Percentiles rank a stretch among this genome's conserved stretches.
These are phyloP conservation scores for Trachymyrmex cornetzi DNA, from an alignment of 1,140 invertebrate species.

Conservation along the genomic window DNA sequence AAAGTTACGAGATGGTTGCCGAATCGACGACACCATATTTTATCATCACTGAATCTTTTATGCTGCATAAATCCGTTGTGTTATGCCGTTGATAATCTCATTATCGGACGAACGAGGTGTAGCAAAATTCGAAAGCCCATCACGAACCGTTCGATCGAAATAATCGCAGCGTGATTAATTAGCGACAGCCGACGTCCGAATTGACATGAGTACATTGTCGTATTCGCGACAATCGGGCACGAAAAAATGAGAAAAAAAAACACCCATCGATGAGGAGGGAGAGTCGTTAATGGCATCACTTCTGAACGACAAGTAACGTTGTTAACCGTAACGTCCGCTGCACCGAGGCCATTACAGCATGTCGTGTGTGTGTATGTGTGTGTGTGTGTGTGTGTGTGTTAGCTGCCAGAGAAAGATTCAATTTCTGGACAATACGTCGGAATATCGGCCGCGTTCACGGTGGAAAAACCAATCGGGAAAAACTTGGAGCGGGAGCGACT, in stretches of 20 bases:
- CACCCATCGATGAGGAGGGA: neutral
- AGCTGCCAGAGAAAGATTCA: constrained; percentile 45
- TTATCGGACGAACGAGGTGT: constrained; percentile 37
- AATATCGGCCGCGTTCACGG: constrained; percentile 9
- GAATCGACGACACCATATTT: constrained; percentile 47
- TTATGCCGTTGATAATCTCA: constrained; percentile 54
- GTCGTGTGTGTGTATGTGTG: neutral
- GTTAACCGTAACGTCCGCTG: constrained; percentile 52
- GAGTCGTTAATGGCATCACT: constrained; percentile 51
- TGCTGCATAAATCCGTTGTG: constrained; percentile 28
- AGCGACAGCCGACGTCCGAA: constrained; percentile 43
- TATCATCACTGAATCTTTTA: constrained; percentile 54
- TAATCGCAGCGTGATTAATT: constrained; percentile 56
- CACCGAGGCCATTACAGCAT: constrained; percentile 26
- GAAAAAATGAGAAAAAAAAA: constrained; percentile 12
- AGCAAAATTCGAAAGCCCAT: constrained; percentile 54
- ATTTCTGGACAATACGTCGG: constrained; percentile 57
- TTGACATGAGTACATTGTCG: constrained; percentile 34
- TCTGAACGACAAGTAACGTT: constrained; percentile 49
- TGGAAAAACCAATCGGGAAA: constrained; percentile 20
- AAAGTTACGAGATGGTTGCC: constrained; percentile 32
- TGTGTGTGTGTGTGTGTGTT: neutral
- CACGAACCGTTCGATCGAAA: constrained; percentile 39
- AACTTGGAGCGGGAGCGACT: constrained; percentile 35
- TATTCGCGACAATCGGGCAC: neutral